phyloP scores from a whole-genome alignment of 2,888 invertebrate genomes.

The Odontocerum albicorne region DNA sequence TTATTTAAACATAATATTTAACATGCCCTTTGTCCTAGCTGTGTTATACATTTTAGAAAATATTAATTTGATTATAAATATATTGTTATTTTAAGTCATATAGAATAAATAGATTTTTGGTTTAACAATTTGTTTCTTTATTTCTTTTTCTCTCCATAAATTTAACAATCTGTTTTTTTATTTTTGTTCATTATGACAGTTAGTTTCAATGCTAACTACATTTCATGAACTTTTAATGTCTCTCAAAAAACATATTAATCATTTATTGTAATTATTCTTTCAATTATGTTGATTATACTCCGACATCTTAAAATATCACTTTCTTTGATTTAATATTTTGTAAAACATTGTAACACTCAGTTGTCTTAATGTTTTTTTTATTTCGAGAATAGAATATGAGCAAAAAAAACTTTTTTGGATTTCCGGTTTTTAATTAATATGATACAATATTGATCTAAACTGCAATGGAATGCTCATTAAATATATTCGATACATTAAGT shows the following conservation, averaged over 20 bases:
- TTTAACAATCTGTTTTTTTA: conserved; percentile 1
- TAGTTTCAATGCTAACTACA: conserved; percentile 25
- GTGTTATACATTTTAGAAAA: conserved; percentile 28
- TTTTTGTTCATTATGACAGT: conserved; percentile 24
- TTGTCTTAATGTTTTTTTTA: too few relatives aligned
- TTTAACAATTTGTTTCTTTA: conserved; percentile 9
- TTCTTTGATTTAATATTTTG: too few relatives aligned
- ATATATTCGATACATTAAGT: not conserved
- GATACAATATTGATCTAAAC: too few relatives aligned
- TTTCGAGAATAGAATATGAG: too few relatives aligned
- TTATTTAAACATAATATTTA: conserved; percentile 11
- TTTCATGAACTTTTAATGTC: conserved; percentile 18
- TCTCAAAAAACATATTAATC: too few relatives aligned
- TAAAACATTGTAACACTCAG: too few relatives aligned
- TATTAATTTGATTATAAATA: conserved; percentile 17
- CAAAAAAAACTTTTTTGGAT: too few relatives aligned
- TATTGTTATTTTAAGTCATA: conserved; percentile 23
- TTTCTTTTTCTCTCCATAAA: not conserved
- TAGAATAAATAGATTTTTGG: conserved; percentile 15
- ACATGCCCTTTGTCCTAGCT: conserved; percentile 18
- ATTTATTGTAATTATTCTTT: too few relatives aligned
- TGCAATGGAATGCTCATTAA: conserved; percentile 16
- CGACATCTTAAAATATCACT: too few relatives aligned
- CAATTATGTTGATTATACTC: too few relatives aligned
- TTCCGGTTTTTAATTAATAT: too few relatives aligned